These are phyloP conservation scores for Manacus vitellinus DNA, from an alignment of 2,113 vertebrate species.

Conservation along the genomic window DNA sequence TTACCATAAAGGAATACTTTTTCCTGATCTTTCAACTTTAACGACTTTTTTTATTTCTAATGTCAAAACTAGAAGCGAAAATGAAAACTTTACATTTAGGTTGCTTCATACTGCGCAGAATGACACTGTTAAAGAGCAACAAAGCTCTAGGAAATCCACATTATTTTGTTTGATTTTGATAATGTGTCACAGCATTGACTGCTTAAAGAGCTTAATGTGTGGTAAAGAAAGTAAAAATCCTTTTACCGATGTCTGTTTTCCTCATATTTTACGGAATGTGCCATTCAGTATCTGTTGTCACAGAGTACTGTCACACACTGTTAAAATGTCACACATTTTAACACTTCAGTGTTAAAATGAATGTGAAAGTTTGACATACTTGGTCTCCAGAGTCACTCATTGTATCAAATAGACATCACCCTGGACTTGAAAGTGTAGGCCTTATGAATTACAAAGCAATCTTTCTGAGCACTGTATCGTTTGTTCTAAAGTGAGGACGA, in stretches of 20 bases:
- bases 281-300: neutral
- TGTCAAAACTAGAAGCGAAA: neutral
- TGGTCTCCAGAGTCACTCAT: rapidly evolving
- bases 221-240: neutral
- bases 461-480: neutral
- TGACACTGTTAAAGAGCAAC: neutral
- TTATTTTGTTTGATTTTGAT: neutral
- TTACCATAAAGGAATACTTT: neutral
- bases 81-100: neutral
- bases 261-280: neutral
- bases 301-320: too few species aligned
- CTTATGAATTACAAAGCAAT: neutral
- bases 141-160: neutral
- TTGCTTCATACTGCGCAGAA: neutral
- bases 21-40: neutral
- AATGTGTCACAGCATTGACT: neutral
- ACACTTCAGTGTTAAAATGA: neutral
- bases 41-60: neutral
- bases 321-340: too few species aligned
- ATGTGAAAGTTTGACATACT: neutral
- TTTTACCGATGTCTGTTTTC: neutral
- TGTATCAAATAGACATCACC: rapidly evolving
- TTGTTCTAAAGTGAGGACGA: neutral
- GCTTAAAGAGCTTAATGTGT: neutral
- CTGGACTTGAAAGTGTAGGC: neutral